Base-by-base conservation (phyloP, 2,888 invertebrate species). In the Harpalus rubripes region DNA sequence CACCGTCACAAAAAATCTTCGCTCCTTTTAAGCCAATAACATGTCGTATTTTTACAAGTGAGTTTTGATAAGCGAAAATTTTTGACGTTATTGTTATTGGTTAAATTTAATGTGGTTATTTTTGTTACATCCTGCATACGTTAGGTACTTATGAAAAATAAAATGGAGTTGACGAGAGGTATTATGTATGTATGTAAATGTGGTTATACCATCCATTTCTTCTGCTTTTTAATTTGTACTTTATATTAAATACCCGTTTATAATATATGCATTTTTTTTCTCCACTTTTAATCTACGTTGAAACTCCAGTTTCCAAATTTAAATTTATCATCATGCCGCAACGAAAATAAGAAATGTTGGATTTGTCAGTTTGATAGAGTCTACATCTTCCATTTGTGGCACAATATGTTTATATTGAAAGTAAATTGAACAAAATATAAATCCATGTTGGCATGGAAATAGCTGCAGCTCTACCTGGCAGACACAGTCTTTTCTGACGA, bases 341-440 rank as follows among this genome's bases (percentile, higher is more conserved):
- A 74, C 41, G 18, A 22, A 74, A 12, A 74, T 18, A 74, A 32
- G 32, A 32, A 16, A 44, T 18, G 44, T 12, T 74, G 10, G 16
- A 18, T 16, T 80, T 80, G 80, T 61, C 80, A 80, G 59, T 61
- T 80, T 61, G 61, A 61, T 80, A 39, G 59, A 80, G 52, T 22
- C 44, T 61, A 12, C 22, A 26, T 78, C 44, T 84, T 84, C 76
- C 78, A 63, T 78, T 52, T 63, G 26, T 7, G 76, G 78, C 52
- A 78, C 84, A 84, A 84, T 63, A 80, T 80, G 61, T 61, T 80
- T 61, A 80, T 80, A 84, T 84, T 78, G 78, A 78, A 78, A 65
- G 52, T 61, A 84, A 78, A 84, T 84, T 84, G 78, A 84, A 78
- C 61, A 59, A 41, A 80, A 41, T 61, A 80, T 80, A 80, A 15